Conservation (phyloP, 2,797 vertebrate species). For the Leptatherina wallacei region DNA sequence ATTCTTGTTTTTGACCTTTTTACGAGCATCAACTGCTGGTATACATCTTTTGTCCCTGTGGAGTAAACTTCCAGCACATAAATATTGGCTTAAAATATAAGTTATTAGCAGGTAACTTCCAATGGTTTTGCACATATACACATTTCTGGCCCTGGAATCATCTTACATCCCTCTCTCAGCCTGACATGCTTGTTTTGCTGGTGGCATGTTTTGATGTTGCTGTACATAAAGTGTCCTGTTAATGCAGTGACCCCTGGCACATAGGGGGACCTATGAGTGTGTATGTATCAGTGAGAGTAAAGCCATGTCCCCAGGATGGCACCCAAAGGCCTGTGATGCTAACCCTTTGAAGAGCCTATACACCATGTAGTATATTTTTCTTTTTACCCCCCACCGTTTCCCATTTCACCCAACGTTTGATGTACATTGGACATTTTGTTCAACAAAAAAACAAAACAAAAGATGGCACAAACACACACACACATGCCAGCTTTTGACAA, state of each 20-base stretch:
- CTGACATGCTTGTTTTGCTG: background rate
- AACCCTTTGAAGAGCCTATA: constrained; percentile 52
- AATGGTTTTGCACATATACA: background rate
- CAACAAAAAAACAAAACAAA: constrained; percentile 8
- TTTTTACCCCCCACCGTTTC: constrained; percentile 21
- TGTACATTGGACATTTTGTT: constrained; percentile 67
- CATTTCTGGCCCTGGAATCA: background rate
- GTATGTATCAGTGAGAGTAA: constrained; percentile 21
- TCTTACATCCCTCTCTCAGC: background rate
- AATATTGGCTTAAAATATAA: background rate
- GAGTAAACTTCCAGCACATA: too few relatives aligned
- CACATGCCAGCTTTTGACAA: background rate
- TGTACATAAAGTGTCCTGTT: constrained; percentile 47
- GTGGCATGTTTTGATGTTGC: constrained; percentile 44
- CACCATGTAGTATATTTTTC: constrained; percentile 4
- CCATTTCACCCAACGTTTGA: constrained; percentile 50
- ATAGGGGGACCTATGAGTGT: constrained; percentile 24
- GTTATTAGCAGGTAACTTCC: background rate
- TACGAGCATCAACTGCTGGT: too few relatives aligned
- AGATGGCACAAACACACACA: too few relatives aligned
- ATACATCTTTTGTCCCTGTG: too few relatives aligned
- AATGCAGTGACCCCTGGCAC: constrained; percentile 63
- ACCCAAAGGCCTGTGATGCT: constrained; percentile 49
- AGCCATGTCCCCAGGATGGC: constrained; percentile 53
- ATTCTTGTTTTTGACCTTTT: too few relatives aligned